Base-by-base conservation (phyloP, 1,140 invertebrate species). In the Pogonus chalceus region DNA sequence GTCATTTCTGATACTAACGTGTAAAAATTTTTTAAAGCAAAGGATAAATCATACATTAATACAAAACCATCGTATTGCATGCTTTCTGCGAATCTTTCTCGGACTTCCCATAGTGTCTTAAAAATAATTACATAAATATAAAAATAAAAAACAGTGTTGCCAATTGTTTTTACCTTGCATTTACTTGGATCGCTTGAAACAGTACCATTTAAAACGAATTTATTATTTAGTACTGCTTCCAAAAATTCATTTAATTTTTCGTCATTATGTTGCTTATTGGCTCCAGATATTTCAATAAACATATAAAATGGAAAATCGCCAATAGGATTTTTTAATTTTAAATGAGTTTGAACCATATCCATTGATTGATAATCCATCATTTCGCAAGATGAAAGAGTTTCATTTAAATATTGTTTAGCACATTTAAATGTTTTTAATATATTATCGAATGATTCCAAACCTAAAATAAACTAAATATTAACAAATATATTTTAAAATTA, bases 21-120 rank as follows among this genome's bases (percentile, higher is more conserved):
- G 67, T 98, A 97, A 68, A 92, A 97, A 31, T 84, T 65, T 2
- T 76, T 68, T 16, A 90, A 66, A 0, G 94, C 93, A 54, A 98
- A 66, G 0, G 93, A 96, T 1, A 99, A 79, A 68, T 99, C 96
- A 69, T 98, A 98, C 68, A 97, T 97, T 69, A 94, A 98, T 20
- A 88, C 83, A 71, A 95, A 96, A 2, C 93, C 93, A 63, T 92
- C 88, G 18, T 75, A 69, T 50, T 88, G 65, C 14, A 91, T 71
- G 1, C 83, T 84, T 60, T 87, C 83, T 0, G 93, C 81, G 14
- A 96, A 87, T 54, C 84, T 76, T 72, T 98, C 96, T 53, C 92
- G 73, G 9, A 96, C 66, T 43, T 80, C 76, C 92, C 92, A 96
- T 31, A 95, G 81, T 51, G 74, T 71, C 83, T 88, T 61, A 48